A percentile compares a stretch with the other conserved stretches of the same genome.
These are phyloP conservation scores for Chionomys nivalis DNA, from an alignment of 2,113 vertebrate species.

Conservation along the genomic window DNA sequence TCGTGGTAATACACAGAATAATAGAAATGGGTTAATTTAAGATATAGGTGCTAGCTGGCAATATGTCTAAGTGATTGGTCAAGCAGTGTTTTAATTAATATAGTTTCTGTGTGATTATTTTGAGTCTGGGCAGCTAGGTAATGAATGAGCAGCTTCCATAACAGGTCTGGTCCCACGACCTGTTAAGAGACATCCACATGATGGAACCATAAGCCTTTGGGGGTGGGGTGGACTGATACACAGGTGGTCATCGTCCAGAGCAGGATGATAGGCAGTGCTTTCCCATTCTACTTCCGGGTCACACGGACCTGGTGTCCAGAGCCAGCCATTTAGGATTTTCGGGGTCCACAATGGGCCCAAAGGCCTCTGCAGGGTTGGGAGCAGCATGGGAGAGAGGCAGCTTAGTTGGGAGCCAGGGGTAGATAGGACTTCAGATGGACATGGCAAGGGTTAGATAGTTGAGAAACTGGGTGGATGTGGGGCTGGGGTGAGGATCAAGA, in stretches of 20 bases:
- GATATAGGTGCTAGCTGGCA: too few species aligned
- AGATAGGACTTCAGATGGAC: background rate
- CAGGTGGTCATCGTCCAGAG: fast-evolving
- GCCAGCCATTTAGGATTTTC: background rate
- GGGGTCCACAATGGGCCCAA: background rate
- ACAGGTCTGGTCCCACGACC: background rate
- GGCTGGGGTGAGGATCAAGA: background rate
- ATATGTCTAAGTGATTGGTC: too few species aligned
- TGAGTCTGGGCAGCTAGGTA: too few species aligned
- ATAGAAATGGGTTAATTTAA: too few species aligned
- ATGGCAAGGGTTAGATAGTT: background rate
- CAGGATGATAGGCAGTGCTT: background rate
- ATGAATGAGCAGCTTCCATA: too few species aligned
- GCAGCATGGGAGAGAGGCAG: too few species aligned
- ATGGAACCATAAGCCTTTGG: background rate
- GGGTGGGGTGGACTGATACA: background rate
- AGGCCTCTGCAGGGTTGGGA: background rate
- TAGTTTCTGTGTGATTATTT: too few species aligned
- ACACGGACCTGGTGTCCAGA: background rate
- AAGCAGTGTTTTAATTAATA: too few species aligned
- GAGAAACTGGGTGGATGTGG: too few species aligned
- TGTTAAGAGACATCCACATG: background rate
- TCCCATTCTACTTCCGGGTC: background rate
- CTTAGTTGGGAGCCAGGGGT: background rate
- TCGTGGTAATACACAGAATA: too few species aligned